phyloP scores from a whole-genome alignment of 92 coral and sea anemone species.

The Epizoanthus scotinus region DNA sequence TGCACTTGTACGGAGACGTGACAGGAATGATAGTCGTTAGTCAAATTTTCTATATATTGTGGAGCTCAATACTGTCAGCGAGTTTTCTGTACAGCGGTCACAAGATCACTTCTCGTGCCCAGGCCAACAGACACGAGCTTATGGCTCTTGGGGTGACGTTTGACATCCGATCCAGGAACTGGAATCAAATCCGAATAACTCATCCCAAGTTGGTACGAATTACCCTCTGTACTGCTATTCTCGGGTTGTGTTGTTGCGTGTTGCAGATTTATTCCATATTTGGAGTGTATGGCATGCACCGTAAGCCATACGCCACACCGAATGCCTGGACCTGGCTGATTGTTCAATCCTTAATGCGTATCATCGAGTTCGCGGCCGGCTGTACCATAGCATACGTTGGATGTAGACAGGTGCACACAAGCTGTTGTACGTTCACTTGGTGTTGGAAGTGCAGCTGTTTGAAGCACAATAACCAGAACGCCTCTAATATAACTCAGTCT shows the following conservation, averaged over 20 bases:
- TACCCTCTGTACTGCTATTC: conserved; percentile 40
- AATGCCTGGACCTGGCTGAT: conserved; percentile 49
- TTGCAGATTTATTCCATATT: conserved; percentile 47
- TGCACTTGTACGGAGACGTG: conserved; percentile 4
- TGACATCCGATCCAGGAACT: not conserved
- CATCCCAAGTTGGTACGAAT: conserved; percentile 34
- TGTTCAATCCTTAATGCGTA: conserved; percentile 20
- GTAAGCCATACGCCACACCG: not conserved
- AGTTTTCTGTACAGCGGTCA: conserved; percentile 53
- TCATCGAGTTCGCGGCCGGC: conserved; percentile 42
- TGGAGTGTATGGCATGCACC: conserved; percentile 26
- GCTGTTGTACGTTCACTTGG: not conserved
- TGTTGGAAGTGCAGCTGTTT: not conserved
- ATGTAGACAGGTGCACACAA: not conserved
- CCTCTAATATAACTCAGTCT: not conserved
- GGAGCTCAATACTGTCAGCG: conserved; percentile 33
- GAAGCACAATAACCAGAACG: too few relatives aligned
- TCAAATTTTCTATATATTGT: conserved; percentile 31
- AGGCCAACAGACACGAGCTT: not conserved
- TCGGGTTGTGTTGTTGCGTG: conserved; percentile 40
- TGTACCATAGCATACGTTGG: conserved; percentile 42
- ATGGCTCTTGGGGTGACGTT: not conserved
- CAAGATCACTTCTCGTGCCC: conserved; percentile 4
- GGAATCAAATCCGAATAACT: not conserved
- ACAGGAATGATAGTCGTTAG: conserved; percentile 37